Base-by-base conservation (phyloP, 2,888 invertebrate species). In the Protodeltote pygarga region DNA sequence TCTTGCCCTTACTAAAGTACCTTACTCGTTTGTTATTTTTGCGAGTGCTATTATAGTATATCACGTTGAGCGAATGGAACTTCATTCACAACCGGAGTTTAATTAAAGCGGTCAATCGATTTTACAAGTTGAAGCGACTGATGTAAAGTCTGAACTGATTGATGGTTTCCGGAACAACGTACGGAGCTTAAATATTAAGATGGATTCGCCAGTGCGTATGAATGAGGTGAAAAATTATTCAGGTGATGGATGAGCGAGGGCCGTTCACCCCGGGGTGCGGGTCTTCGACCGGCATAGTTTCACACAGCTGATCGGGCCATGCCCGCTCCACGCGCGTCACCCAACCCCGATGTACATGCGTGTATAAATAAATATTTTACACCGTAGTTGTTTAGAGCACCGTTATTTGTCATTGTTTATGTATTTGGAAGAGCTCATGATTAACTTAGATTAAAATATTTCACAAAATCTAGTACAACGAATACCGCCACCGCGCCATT, bases 261-360 rank as follows among this genome's bases (percentile, higher is more conserved):
- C 75, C 87, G 76, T 87, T 88, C 77, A 88, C 85, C 89, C 81
- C 65, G 27, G 59, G 48, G 38, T 47, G 60, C 64, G 74, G 87
- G 89, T 86, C 88, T 84, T 64, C 77, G 90, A 89, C 90, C 91
- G 87, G 74, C 89, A 89, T 83, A 89, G 83, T 85, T 87, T 77
- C 75, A 71, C 68, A 71, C 89, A 91, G 89, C 89, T 90, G 90
- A 89, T 88, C 87, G 79, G 28, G 44, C 54, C 48, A 46, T 35
- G 50, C 47, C 48, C 40, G 51, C 39, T 31, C 31, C 57, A 52
- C 53, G 29, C 64, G 58, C 75, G 71, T 75, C 72, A 66, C 72
- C 58, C 61, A 61, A 65, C 66, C 61, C 70, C 32, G 64, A 55
- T 64, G 57, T 54, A 39, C 35, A 38, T 61, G 49, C 52, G 73